A percentile compares a stretch with the other conserved stretches of the same genome.
phyloP scores from a whole-genome alignment of 2,113 vertebrate species.

The Fregetta grallaria region DNA sequence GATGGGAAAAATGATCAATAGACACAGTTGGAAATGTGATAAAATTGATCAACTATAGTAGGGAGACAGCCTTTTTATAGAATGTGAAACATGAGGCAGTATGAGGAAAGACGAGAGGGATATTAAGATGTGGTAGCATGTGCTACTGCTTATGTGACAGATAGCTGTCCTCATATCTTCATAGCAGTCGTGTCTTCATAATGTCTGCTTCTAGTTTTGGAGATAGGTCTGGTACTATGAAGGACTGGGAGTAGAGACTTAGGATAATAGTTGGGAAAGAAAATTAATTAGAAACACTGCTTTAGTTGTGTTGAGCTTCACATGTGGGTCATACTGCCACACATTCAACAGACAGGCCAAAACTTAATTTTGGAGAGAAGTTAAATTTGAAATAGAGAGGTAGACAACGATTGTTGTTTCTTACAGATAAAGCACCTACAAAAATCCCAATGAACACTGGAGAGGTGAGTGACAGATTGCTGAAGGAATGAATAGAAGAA shows the following conservation, averaged over 20 bases:
- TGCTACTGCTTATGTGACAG: not conserved
- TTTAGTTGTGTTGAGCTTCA: not conserved
- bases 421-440: not conserved
- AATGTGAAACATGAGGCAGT: rapidly evolving
- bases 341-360: not conserved
- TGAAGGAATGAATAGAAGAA: not conserved
- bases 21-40: not conserved
- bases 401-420: not conserved
- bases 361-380: not conserved
- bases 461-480: not conserved
- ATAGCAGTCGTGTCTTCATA: rapidly evolving
- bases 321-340: not conserved
- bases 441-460: not conserved
- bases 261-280: not conserved
- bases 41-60: not conserved
- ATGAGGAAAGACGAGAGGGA: not conserved
- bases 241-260: not conserved
- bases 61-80: not conserved
- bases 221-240: not conserved
- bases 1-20: not conserved
- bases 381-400: not conserved
- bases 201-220: not conserved
- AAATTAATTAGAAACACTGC: not conserved
- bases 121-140: not conserved
- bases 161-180: rapidly evolving